These are phyloP conservation scores for Anolis sagrei DNA, from an alignment of 2,113 vertebrate genomes.

Conservation along the genomic window DNA sequence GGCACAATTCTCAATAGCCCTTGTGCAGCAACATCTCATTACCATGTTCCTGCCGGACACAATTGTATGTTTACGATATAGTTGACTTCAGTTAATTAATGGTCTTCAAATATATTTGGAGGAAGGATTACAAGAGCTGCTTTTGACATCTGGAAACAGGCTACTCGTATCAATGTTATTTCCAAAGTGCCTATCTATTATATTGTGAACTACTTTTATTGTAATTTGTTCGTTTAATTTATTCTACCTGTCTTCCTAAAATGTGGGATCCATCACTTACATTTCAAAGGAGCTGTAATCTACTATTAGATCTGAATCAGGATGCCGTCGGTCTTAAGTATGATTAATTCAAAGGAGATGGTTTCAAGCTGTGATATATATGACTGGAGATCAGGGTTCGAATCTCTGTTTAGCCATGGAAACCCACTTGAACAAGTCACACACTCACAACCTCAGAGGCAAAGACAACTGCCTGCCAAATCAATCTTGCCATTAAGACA, in stretches of 20 bases:
- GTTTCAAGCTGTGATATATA: background rate
- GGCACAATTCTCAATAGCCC: background rate
- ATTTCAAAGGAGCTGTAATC: background rate
- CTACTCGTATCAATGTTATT: background rate
- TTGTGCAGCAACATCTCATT: background rate
- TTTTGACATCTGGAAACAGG: background rate
- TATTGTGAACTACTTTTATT: background rate
- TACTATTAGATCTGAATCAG: background rate
- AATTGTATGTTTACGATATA: background rate
- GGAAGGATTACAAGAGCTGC: background rate
- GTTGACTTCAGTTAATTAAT: slow-evolving; percentile 8
- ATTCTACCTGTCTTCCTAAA: too few relatives aligned
- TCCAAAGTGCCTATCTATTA: background rate
- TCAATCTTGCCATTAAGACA: too few relatives aligned
- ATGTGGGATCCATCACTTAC: too few relatives aligned
- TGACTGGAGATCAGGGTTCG: too few relatives aligned
- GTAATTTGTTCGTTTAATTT: too few relatives aligned
- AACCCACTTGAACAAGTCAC: too few relatives aligned
- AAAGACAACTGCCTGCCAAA: too few relatives aligned
- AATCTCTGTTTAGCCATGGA: too few relatives aligned
- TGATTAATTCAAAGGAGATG: background rate
- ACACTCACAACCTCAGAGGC: too few relatives aligned
- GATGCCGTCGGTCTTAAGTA: background rate
- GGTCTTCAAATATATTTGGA: background rate
- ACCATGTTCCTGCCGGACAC: slow-evolving; percentile 8